Evolutionary conservation across 2,797 vertebrate genomes (phyloP).

Genomic region (Anisognathus igniventris): DNA sequence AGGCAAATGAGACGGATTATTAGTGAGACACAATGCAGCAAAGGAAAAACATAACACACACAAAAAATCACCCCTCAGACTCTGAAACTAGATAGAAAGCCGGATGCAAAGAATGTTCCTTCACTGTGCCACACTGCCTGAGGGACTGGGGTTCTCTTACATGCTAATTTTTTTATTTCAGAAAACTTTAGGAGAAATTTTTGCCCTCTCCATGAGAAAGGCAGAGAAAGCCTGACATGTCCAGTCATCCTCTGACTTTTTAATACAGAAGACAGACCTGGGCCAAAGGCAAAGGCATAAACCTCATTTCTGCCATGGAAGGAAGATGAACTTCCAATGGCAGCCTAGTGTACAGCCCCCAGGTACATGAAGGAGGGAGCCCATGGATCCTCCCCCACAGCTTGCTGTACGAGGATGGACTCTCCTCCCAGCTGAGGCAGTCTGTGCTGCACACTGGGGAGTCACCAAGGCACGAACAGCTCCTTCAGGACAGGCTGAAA

Average conservation of each 20-base stretch:
- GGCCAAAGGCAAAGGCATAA: neutral
- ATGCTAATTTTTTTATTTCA: neutral
- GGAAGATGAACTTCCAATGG: neutral
- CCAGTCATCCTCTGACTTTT: neutral
- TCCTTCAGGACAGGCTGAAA: neutral
- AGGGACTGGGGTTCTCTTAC: neutral
- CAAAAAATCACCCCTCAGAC: neutral
- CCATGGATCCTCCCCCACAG: accelerated
- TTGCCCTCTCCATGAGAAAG: neutral
- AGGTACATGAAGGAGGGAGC: neutral
- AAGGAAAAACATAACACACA: neutral
- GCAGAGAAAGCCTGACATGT: neutral
- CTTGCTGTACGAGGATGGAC: neutral
- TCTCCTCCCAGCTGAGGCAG: neutral
- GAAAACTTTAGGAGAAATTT: neutral
- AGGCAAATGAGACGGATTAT: neutral
- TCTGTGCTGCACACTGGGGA: accelerated
- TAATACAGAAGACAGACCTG: neutral
- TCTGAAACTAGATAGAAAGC: neutral
- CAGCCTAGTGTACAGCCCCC: neutral
- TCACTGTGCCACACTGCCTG: neutral
- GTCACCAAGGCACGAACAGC: too few species aligned
- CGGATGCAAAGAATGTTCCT: neutral
- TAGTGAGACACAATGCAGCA: neutral
- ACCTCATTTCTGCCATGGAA: neutral